phyloP scores from a whole-genome alignment of 2,797 vertebrate species.

The Anabacerthia variegaticeps region DNA sequence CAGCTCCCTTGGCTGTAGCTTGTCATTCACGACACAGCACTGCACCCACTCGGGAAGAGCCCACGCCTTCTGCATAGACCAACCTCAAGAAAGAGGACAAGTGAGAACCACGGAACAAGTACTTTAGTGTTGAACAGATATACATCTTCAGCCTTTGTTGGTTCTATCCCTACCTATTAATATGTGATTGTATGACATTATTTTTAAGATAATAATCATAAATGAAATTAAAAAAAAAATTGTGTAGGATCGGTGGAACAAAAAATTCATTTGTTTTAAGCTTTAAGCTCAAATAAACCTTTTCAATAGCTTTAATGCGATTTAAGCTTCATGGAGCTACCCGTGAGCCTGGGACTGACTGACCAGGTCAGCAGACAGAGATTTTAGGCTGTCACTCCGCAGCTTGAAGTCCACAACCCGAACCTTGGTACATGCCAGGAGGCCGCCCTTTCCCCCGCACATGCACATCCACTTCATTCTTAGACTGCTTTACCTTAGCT shows the following conservation, averaged over 20 bases:
- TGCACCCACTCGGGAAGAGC: neutral
- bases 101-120: neutral
- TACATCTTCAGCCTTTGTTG: neutral
- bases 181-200: neutral
- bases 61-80: neutral
- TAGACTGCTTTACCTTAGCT: neutral
- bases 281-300: neutral
- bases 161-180: neutral
- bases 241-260: neutral
- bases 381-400: neutral
- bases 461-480: neutral
- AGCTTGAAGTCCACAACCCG: neutral
- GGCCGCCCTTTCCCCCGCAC: fast-evolving
- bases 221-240: neutral
- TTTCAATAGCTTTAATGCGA: neutral
- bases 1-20: neutral
- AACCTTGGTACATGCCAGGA: neutral
- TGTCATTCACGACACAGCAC: neutral
- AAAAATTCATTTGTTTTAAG: neutral
- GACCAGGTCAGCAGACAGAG: neutral
- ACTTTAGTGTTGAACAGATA: neutral
- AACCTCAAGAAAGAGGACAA: neutral
- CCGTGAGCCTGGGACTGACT: neutral
- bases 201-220: neutral
- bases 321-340: neutral